Evolutionary conservation across 1,140 invertebrate species (phyloP), one percentile per base, ranked within the genome.

Genomic region (Drosophila orena): DNA sequence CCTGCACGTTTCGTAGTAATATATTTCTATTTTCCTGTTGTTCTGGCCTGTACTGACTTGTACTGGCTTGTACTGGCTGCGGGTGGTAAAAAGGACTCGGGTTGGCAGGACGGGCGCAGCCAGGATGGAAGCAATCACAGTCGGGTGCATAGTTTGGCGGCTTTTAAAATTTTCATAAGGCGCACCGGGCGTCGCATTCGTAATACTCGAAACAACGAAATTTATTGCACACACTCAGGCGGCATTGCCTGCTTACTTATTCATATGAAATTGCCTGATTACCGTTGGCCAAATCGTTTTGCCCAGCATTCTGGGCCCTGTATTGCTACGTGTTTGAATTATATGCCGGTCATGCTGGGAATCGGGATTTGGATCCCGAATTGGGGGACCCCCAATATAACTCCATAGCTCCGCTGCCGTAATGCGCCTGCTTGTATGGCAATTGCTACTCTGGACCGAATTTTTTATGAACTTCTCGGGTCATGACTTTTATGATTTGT

Each of bases 231-330:
- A 81, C 78, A 88, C 83, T 88, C 83, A 71, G 83, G 69, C 81
- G 69, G 64, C 61, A 78, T 76, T 61, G 74, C 83, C 83, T 86
- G 83, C 74, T 86, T 61, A 86, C 61, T 86, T 86, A 86, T 88
- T 86, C 78, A 86, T 86, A 86, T 86, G 83, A 72, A 88, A 88
- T 88, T 88, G 81, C 81, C 83, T 86, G 81, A 86, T 86, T 86
- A 88, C 83, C 68, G 83, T 46, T 54, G 77, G 49, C 59, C 75
- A 65, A 68, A 68, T 70, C 68, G 43, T 57, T 70, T 40, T 70
- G 44, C 47, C 73, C 38, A 15, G 46, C 40, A 34, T n/a, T 52
- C 8, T 24, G 4, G 22, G 47, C 15, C 11, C 64, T 34, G 74
- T 86, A 85, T 86, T 71, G 83, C 74, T 71, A 88, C 81, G 83